Base-by-base conservation (phyloP, 1,140 invertebrate species). In the Caenorhabditis latens region DNA sequence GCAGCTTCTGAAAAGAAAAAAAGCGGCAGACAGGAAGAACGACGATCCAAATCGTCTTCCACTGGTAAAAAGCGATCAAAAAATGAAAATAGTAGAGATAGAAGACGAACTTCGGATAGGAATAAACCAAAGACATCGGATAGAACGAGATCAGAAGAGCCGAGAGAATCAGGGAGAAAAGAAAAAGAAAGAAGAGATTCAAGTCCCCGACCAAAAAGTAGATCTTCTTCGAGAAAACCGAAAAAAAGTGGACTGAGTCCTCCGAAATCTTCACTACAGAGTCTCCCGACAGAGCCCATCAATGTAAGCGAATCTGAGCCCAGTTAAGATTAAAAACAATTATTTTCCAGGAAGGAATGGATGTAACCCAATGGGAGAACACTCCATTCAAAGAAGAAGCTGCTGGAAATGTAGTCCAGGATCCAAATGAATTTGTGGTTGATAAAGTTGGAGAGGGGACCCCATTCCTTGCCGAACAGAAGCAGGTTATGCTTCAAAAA, bases 351-450 rank as follows among this genome's bases (percentile, higher is more conserved):
- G 46, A 32, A 4, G 71, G 21, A 24, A 50, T 50, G 4, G 71
- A 79, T 42, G 8, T 5, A 79, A 79, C 71, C 9, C 71, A 79
- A 79, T 79, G 71, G 71, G 71, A 79, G 24, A 53, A 53, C 24
- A 24, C 71, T 21, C 43, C 46, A 79, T 79, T 53, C 21, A 79
- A 79, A 50, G 71, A 79, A 19, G 71, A 79, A 50, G 71, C 65
- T 0, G 43, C 11, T 32, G 71, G 71, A 11, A 50, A 4, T 50
- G 46, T 50, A 24, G 5, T 21, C 4, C 46, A 79, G 9, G 71
- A 79, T 50, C 71, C 71, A 48, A 50, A 79, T 50, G 46, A 53
- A 53, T 21, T 13, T 42, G 46, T 79, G 46, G n/a, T 8, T 14
- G 46, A 79, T 13, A 43, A 48, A 14, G 46, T 79, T 11, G 71